phyloP scores from a whole-genome alignment of 2,113 vertebrate genomes.

The Indicator indicator region DNA sequence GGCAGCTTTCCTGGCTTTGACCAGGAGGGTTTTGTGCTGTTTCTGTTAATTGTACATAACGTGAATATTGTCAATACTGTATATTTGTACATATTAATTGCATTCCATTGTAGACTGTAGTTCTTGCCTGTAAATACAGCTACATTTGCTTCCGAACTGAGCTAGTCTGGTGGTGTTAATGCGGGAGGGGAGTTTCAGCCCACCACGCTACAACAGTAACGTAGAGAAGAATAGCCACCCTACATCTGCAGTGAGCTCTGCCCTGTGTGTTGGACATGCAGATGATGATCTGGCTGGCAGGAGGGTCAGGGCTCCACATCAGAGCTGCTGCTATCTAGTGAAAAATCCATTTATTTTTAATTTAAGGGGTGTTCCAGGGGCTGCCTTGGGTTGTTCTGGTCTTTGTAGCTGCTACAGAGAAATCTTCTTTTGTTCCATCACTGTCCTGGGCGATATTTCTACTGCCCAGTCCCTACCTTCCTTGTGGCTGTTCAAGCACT shows the following conservation, averaged over 20 bases:
- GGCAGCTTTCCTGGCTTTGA: too few relatives aligned
- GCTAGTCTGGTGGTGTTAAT: too few relatives aligned
- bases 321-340: background rate
- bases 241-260: background rate
- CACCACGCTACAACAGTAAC: too few relatives aligned
- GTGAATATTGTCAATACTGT: too few relatives aligned
- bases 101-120: too few relatives aligned
- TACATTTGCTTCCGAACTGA: too few relatives aligned
- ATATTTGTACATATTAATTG: too few relatives aligned
- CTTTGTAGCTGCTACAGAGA: background rate
- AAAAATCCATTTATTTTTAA: background rate
- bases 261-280: rapidly evolving
- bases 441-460: background rate
- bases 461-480: background rate
- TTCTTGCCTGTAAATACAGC: too few relatives aligned
- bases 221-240: background rate
- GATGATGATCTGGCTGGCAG: rapidly evolving
- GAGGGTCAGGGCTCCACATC: background rate
- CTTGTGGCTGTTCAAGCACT: background rate
- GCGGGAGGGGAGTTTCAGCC: too few relatives aligned
- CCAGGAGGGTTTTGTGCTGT: too few relatives aligned
- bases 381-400: background rate
- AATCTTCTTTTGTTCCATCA: background rate
- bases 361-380: background rate
- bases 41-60: too few relatives aligned